Base-by-base conservation (phyloP, 2,888 invertebrate species). In the Trachelus troglodyta region DNA sequence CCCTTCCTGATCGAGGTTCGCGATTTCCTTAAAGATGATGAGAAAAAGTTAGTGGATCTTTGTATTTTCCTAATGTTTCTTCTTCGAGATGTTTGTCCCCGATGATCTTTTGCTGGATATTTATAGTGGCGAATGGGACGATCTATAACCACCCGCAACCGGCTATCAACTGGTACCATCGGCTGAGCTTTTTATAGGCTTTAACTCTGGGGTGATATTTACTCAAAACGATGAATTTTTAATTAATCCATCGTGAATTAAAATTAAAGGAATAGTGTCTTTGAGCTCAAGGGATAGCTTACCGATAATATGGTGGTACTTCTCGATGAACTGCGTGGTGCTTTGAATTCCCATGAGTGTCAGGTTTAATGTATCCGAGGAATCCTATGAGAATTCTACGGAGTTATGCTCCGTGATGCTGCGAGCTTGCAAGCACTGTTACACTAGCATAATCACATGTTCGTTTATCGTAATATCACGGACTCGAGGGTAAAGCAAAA, bases 271-370 rank as follows among this genome's bases (percentile, higher is more conserved):
- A 56, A 56, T 0, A 23, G 2, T 9, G 23, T 56, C 23, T 23
- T 56, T 56, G 56, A 9, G 23, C 23, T 56, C 56, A 23, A 56
- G 23, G 56, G 9, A 56, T 15, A 56, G 74, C 86, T 87, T 82
- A 90, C 91, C 91, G 85, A 89, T 87, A 85, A 90, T 87, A 76
- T 90, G 90, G 89, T 91, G 90, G 89, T 90, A 89, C 87, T 92
- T 92, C 81, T 92, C 91, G 84, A 92, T 87, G 84, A 91, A 92
- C 85, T 92, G 92, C 69, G 90, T 88, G 78, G 92, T 91, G 79
- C 89, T 92, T 91, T 92, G 92, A 88, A 92, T 90, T 89, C 92
- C 92, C 92, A 92, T 92, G 87, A 90, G 91, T 91, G 88, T 89
- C 84, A 88, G 84, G 79, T 88, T 34, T 23, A 34, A 30, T 31